Percentiles rank a stretch among this genome's conserved stretches.
These are phyloP conservation scores for Caretta caretta DNA, from an alignment of 2,113 vertebrate species.

Conservation along the genomic window DNA sequence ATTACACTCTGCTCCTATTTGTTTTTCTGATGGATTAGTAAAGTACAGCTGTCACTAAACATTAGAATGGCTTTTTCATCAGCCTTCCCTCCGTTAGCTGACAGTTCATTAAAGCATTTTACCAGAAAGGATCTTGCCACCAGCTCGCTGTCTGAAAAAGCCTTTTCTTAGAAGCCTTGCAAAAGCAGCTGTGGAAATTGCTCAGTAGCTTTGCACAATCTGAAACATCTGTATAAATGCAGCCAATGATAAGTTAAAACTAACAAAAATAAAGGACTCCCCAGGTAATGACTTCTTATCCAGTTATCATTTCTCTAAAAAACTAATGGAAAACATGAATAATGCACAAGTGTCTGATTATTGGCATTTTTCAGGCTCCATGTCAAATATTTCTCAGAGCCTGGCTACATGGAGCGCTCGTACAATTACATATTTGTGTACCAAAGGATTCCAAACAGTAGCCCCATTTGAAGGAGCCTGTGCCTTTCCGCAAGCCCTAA, in stretches of 20 bases:
- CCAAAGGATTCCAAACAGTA: constrained; percentile 37
- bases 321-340: not conserved
- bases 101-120: not conserved
- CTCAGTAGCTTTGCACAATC: not conserved
- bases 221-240: not conserved
- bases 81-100: not conserved
- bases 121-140: not conserved
- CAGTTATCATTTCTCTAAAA: not conserved
- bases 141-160: not conserved
- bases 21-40: constrained; percentile 30
- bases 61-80: not conserved
- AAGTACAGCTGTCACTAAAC: not conserved
- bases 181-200: not conserved
- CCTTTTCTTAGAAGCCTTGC: not conserved
- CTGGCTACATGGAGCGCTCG: not conserved
- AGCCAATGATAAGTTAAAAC: not conserved
- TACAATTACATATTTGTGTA: not conserved
- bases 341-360: accelerated
- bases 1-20: not conserved
- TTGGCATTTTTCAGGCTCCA: accelerated
- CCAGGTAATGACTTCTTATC: not conserved
- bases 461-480: constrained; percentile 33
- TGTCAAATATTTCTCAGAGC: not conserved
- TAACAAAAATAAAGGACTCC: not conserved
- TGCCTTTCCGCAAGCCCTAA: constrained; percentile 44